Conservation (phyloP, 2,888 invertebrate genomes). For the Plutella xylostella region DNA sequence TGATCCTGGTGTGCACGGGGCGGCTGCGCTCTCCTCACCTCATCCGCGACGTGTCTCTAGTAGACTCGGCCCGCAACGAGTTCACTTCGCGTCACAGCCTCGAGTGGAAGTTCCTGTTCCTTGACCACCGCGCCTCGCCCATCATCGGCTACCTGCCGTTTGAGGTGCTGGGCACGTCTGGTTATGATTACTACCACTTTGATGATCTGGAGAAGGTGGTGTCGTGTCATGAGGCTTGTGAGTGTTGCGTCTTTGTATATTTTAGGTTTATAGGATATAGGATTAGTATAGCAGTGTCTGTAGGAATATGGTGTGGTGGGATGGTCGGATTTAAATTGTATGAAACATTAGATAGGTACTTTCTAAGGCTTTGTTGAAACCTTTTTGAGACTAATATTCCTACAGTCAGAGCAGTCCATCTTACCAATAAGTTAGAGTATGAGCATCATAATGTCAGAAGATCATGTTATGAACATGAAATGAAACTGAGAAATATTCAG, state of each 20-base stretch:
- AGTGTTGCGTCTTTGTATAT: constrained; percentile 40
- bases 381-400: too few relatives aligned
- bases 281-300: too few relatives aligned
- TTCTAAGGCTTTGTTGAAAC: too few relatives aligned
- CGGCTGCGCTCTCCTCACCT: constrained; percentile 84
- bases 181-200: constrained; percentile 95
- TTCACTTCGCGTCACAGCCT: constrained; percentile 93
- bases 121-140: constrained; percentile 91
- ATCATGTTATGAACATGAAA: too few relatives aligned
- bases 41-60: constrained; percentile 85
- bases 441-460: too few relatives aligned
- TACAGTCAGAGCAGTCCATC: too few relatives aligned
- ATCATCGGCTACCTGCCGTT: constrained; percentile 95
- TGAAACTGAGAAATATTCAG: too few relatives aligned
- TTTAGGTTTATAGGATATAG: too few relatives aligned
- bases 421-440: too few relatives aligned
- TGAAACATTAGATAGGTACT: too few relatives aligned
- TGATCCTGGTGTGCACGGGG: constrained; percentile 87
- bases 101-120: constrained; percentile 95
- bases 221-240: constrained; percentile 87
- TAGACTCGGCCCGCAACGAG: constrained; percentile 82
- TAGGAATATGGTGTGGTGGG: too few relatives aligned
- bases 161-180: constrained; percentile 94
- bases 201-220: constrained; percentile 93
- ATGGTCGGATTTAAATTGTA: too few relatives aligned